Conservation (phyloP, 2,888 invertebrate species). For the Metopia argyrocephala region DNA sequence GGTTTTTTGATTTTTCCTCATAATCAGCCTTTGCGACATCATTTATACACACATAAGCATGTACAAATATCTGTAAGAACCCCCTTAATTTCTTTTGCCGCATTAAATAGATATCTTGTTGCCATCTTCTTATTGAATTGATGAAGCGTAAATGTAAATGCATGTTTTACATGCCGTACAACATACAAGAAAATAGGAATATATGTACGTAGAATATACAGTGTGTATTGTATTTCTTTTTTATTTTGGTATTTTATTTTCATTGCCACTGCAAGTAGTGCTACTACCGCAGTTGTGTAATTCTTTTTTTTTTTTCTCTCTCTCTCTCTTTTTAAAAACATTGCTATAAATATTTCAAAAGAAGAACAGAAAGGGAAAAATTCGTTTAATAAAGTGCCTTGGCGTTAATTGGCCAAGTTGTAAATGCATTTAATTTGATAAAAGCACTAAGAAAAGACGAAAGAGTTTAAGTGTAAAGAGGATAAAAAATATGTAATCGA, state of each 20-base stretch:
- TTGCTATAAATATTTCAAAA: conserved; percentile 17
- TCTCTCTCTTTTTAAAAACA: no score
- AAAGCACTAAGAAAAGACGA: not conserved
- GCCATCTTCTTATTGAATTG: conserved; percentile 45
- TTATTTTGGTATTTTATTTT: no score
- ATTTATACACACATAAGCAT: no score
- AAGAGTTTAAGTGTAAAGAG: not conserved
- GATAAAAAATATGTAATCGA: not conserved
- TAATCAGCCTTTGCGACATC: not conserved
- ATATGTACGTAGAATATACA: not conserved
- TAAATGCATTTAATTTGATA: conserved; percentile 60
- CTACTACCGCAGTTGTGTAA: not conserved
- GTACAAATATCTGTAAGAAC: conserved; percentile 1
- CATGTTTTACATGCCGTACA: conserved; percentile 60
- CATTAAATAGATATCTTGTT: conserved; percentile 21
- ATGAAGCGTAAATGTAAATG: conserved; percentile 64
- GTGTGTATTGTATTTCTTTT: not conserved
- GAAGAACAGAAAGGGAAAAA: conserved; percentile 38
- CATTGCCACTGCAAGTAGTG: not conserved
- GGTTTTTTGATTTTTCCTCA: not conserved
- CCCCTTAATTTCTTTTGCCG: conserved; percentile 15
- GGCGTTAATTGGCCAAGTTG: conserved; percentile 74
- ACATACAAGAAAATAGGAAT: conserved; percentile 23
- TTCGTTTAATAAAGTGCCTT: conserved; percentile 62
- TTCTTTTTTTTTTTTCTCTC: conserved; percentile 5